Conservation (phyloP, 2,797 vertebrate species). For the Phataginus tricuspis region DNA sequence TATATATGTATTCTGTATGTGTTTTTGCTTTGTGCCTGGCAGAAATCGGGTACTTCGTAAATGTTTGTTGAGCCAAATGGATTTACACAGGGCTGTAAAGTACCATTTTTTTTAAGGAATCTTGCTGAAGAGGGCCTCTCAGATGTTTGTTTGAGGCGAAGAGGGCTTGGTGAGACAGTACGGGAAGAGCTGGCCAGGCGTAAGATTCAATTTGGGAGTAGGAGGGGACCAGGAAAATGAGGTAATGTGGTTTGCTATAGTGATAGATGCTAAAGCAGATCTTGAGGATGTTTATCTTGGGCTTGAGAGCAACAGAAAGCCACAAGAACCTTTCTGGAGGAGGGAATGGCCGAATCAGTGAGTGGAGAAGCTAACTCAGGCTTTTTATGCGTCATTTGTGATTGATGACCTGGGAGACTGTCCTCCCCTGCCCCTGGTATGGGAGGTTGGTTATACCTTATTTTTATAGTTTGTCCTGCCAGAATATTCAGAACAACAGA, state of each 20-base stretch:
- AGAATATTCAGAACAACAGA: background rate
- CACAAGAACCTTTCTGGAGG: background rate
- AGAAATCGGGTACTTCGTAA: background rate
- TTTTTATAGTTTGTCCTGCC: background rate
- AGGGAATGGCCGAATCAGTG: background rate
- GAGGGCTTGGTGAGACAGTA: background rate
- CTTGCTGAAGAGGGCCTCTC: background rate
- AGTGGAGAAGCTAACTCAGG: background rate
- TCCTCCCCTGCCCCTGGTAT: background rate
- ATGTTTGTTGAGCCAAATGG: background rate
- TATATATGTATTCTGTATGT: background rate
- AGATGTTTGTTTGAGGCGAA: background rate
- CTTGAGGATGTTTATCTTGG: constrained; percentile 65
- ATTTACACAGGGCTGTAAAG: background rate
- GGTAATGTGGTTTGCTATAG: constrained; percentile 18
- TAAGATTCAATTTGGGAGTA: background rate
- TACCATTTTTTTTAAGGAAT: background rate
- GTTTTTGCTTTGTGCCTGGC: background rate
- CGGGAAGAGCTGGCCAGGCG: background rate
- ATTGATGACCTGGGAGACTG: background rate
- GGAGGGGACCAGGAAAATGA: constrained; percentile 14
- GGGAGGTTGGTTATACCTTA: constrained; percentile 1
- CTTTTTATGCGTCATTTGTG: background rate
- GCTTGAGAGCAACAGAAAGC: constrained; percentile 38
- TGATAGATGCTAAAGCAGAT: constrained; percentile 31